A percentile compares a stretch with the other conserved stretches of the same genome.
These are phyloP conservation scores for Acyrthosiphon pisum DNA, from an alignment of 1,140 invertebrate species.

Conservation along the genomic window DNA sequence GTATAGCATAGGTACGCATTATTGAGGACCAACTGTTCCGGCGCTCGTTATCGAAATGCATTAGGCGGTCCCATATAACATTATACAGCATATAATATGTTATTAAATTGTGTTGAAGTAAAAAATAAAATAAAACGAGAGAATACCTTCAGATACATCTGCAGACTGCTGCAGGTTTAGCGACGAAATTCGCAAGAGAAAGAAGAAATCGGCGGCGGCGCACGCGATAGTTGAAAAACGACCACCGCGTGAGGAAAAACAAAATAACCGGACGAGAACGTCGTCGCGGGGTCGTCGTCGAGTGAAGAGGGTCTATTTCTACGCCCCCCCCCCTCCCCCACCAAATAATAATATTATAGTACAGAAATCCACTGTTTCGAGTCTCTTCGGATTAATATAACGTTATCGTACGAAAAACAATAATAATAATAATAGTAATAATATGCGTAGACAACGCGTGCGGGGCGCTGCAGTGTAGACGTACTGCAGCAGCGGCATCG, in stretches of 20 bases:
- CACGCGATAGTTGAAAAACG: neutral
- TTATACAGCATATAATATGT: neutral
- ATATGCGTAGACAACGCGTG: neutral
- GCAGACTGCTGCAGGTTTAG: neutral
- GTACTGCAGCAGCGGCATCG: too few species aligned
- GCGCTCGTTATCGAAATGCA: neutral
- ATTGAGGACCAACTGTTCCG: slow-evolving; percentile 29
- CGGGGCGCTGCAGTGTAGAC: neutral
- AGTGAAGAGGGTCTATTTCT: too few species aligned
- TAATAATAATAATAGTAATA: neutral
- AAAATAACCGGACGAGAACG: neutral
- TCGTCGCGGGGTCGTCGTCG: too few species aligned
- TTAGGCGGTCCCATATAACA: neutral
- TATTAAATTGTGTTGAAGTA: neutral
- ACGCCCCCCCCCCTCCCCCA: too few species aligned
- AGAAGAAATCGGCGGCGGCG: neutral
- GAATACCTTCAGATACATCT: neutral
- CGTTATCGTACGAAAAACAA: neutral
- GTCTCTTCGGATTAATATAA: neutral
- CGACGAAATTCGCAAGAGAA: neutral
- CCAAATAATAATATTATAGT: too few species aligned
- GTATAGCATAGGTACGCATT: neutral
- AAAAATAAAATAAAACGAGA: neutral
- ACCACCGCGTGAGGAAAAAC: neutral
- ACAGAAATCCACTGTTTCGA: neutral